Evolutionary conservation across 2,113 vertebrate species (phyloP).

Genomic region (Alouatta palliata): DNA sequence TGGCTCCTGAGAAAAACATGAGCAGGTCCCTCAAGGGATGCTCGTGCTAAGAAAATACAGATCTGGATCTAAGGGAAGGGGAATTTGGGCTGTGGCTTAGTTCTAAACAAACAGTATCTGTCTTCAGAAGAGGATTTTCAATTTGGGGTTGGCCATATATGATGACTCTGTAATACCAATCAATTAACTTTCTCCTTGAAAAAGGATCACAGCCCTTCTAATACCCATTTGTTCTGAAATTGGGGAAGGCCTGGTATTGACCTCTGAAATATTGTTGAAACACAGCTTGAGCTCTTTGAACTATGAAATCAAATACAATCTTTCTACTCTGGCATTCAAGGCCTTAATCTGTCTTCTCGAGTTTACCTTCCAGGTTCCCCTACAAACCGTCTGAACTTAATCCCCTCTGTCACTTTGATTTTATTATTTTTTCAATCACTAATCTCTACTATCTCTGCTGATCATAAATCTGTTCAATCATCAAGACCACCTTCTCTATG

Average conservation of each 20-base stretch:
- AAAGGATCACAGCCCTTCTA: slow-evolving; percentile 46
- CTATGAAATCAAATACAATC: slow-evolving; percentile 53
- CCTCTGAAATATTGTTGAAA: slow-evolving; percentile 62
- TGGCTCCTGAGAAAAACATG: slow-evolving; percentile 64
- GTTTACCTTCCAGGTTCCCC: background rate
- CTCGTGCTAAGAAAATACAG: slow-evolving; percentile 62
- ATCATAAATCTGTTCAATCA: slow-evolving; percentile 26
- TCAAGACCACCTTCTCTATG: background rate
- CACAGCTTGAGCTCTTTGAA: background rate
- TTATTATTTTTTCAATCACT: background rate
- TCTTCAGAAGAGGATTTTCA: slow-evolving; percentile 67
- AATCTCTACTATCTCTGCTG: background rate
- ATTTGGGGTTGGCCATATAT: slow-evolving; percentile 43
- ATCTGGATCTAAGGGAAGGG: slow-evolving; percentile 55
- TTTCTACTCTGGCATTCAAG: slow-evolving; percentile 30
- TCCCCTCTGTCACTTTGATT: background rate
- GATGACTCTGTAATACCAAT: slow-evolving; percentile 51
- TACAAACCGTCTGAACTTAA: background rate
- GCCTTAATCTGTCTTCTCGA: slow-evolving; percentile 26
- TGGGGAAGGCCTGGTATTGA: slow-evolving; percentile 38
- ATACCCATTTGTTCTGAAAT: slow-evolving; percentile 48
- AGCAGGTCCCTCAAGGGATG: slow-evolving; percentile 58
- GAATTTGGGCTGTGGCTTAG: background rate
- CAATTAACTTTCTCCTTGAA: slow-evolving; percentile 72
- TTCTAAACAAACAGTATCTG: slow-evolving; percentile 53